Evolutionary conservation across 2,888 invertebrate species (phyloP), one percentile per base, ranked within the genome.

Genomic region (Troglohyphantes excavatus): DNA sequence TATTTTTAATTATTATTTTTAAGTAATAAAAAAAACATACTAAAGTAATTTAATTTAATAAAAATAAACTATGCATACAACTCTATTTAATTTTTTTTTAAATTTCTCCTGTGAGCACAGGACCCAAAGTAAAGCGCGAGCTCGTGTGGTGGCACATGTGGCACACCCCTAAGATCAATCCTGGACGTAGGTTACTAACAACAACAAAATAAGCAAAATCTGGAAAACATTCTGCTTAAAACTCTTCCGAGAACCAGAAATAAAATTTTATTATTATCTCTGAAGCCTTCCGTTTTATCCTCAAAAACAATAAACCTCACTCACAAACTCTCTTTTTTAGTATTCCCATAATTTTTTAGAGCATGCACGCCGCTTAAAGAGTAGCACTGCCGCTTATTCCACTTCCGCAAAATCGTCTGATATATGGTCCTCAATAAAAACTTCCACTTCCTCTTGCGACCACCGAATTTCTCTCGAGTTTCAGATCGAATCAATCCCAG

Each of bases 231-330:
- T 33, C 33, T 11, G 13, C 11, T 13, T 53, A 53, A n/a, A 53
- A 53, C 0, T 0, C 17, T 53, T 53, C 53, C n/a, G 17, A 53
- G n/a, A 53, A 53, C 53, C 13, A 9, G n/a, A 53, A 53, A 53
- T n/a, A 53, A 39, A 53, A n/a, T 53, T 53, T 53, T 53, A 17
- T 53, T 53, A 19, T 17, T 33, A 6, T 27, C 33, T 68, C n/a
- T 9, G 17, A 7, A 9, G 19, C 29, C 2, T 68, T 0, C 29
- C 33, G 33, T 68, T 68, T 27, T 26, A 29, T 67, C n/a, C 29
- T 33, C 9, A 19, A 68, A 33, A 68, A 68, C 68, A 68, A 68
- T 68, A 33, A 68, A 68, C 29, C 68, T 53, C 68, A 33, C 33
- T 68, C 68, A 33, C 29, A 5, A 17, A 2, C 21, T 68, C 33